phyloP scores from a whole-genome alignment of 2,888 invertebrate genomes.

The Syrphus vitripennis region DNA sequence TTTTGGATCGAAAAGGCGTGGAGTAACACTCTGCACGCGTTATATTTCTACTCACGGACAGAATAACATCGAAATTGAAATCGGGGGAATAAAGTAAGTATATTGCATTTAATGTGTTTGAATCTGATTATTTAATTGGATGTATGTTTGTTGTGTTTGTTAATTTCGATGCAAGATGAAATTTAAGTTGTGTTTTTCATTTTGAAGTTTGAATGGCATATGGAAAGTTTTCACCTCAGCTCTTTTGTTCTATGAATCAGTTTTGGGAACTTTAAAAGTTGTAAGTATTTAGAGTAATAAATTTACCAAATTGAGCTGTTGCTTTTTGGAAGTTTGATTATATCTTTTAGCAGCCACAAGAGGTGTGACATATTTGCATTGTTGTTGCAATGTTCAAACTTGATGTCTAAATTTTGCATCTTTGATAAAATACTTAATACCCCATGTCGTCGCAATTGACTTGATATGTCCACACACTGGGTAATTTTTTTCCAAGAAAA shows the following conservation, averaged over 20 bases:
- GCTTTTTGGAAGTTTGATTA: background rate
- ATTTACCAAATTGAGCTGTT: too few relatives aligned
- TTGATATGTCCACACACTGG: background rate
- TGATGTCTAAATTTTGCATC: conserved; percentile 15
- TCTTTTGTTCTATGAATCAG: background rate
- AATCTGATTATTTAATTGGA: conserved; percentile 65
- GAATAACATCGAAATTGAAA: conserved; percentile 24
- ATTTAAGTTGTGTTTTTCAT: conserved; percentile 17
- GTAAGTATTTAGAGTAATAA: too few relatives aligned
- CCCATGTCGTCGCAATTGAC: background rate
- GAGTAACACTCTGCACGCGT: conserved; percentile 63
- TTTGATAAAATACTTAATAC: background rate
- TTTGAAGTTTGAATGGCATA: background rate
- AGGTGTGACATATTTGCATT: background rate
- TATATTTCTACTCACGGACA: conserved; percentile 40
- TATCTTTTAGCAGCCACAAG: background rate
- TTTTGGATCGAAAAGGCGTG: conserved; percentile 47
- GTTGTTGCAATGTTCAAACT: background rate
- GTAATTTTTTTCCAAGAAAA: background rate
- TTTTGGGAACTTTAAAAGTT: too few relatives aligned
- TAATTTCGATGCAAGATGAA: conserved; percentile 41
- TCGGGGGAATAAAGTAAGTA: background rate
- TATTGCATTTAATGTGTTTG: conserved; percentile 48
- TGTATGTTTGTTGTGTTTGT: conserved; percentile 19
- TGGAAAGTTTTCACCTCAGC: conserved; percentile 27